phyloP scores from a whole-genome alignment of 2,113 vertebrate species.

The Coturnix japonica region DNA sequence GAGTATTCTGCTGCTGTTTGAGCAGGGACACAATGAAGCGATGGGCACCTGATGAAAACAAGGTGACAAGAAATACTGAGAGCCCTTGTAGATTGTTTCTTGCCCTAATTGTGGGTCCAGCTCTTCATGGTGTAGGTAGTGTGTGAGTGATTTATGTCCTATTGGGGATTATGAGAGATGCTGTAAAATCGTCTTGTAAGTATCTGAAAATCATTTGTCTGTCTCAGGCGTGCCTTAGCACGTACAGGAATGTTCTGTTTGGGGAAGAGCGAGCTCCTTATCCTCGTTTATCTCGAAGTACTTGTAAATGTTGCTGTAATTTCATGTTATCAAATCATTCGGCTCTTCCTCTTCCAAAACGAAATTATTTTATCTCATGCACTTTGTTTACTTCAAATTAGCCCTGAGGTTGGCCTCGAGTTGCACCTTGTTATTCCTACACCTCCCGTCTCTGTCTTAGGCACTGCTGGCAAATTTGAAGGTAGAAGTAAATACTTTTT shows the following conservation, averaged over 20 bases:
- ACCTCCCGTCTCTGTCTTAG: slow-evolving; percentile 34
- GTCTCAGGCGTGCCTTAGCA: slow-evolving; percentile 36
- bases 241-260: slow-evolving; percentile 51
- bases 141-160: background rate
- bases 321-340: slow-evolving; percentile 46
- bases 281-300: slow-evolving; percentile 42
- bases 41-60: background rate
- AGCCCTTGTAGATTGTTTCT: background rate
- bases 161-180: background rate
- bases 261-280: slow-evolving; percentile 50
- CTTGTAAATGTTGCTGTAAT: slow-evolving; percentile 63
- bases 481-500: slow-evolving; percentile 56
- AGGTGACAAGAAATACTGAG: background rate
- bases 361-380: slow-evolving; percentile 55
- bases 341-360: slow-evolving; percentile 64
- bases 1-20: background rate
- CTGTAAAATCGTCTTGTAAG: slow-evolving; percentile 27
- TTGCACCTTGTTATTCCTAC: slow-evolving; percentile 58
- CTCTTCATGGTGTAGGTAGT: background rate
- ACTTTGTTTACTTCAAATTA: slow-evolving; percentile 70
- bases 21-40: background rate
- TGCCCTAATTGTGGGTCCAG: background rate
- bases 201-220: slow-evolving; percentile 27
- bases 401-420: slow-evolving; percentile 66
- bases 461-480: slow-evolving; percentile 24